phyloP scores from a whole-genome alignment of 2,797 vertebrate species.

The Salmo trutta region DNA sequence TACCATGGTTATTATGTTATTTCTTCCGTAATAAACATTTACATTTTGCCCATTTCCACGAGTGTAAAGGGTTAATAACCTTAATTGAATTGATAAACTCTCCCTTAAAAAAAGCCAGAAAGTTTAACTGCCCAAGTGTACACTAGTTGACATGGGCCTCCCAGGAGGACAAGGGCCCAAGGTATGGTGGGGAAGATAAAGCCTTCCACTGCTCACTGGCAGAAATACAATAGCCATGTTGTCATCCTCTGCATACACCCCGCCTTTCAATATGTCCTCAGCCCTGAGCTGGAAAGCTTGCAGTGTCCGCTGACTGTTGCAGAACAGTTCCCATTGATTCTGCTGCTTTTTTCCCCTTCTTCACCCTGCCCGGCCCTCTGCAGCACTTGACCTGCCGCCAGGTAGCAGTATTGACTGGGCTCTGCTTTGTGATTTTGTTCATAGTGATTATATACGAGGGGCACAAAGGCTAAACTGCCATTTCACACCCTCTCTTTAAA shows the following conservation, averaged over 20 bases:
- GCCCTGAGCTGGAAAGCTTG: constrained; percentile 58
- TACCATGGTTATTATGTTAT: no score
- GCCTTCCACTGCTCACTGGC: constrained; percentile 51
- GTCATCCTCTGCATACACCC: constrained; percentile 59
- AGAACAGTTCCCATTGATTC: constrained; percentile 60
- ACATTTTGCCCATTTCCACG: no score
- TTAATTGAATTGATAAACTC: constrained; percentile 65
- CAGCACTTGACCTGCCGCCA: constrained; percentile 59
- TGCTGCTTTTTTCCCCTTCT: constrained; percentile 30
- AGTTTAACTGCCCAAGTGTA: constrained; percentile 62
- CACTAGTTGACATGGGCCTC: constrained; percentile 50
- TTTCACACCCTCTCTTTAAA: constrained; percentile 41
- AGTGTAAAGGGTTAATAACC: constrained; percentile 33
- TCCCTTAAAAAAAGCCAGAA: no score
- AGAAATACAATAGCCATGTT: constrained; percentile 70
- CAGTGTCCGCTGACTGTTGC: constrained; percentile 62
- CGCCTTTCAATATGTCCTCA: constrained; percentile 54
- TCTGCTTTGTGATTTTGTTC: constrained; percentile 65
- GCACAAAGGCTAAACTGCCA: constrained; percentile 28
- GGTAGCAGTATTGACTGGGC: constrained; percentile 63
- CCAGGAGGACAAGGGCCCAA: constrained; percentile 56
- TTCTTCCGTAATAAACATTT: constrained; percentile 18
- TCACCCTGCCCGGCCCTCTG: constrained; percentile 38
- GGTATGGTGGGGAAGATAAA: constrained; percentile 68
- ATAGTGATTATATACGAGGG: constrained; percentile 62